A percentile compares a stretch with the other conserved stretches of the same genome.
phyloP scores from a whole-genome alignment of 2,888 invertebrate species.

The Pseudanteris insignis region DNA sequence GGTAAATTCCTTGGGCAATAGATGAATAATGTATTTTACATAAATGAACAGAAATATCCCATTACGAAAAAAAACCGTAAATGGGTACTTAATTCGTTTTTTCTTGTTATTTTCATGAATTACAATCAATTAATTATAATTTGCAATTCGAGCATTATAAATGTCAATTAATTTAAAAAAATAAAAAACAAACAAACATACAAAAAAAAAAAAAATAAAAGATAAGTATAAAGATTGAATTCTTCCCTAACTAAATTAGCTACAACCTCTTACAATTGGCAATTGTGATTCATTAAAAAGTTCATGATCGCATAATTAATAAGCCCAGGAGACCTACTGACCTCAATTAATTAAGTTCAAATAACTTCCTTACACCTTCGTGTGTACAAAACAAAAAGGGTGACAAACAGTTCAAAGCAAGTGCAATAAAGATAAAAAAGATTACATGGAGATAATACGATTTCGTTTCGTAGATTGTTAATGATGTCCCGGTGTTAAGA shows the following conservation, averaged over 20 bases:
- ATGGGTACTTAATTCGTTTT: slow-evolving; percentile 7
- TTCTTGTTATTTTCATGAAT: too few species aligned
- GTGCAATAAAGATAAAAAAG: slow-evolving; percentile 2
- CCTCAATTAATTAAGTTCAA: slow-evolving; percentile 22
- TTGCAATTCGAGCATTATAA: too few species aligned
- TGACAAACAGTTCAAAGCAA: neutral
- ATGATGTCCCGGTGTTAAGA: neutral
- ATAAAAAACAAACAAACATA: too few species aligned
- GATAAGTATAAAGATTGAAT: too few species aligned
- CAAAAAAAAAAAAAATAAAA: too few species aligned
- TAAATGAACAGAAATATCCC: slow-evolving; percentile 17
- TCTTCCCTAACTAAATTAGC: too few species aligned
- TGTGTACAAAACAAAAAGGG: neutral
- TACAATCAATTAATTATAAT: too few species aligned
- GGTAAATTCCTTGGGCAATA: slow-evolving; percentile 1
- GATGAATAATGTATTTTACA: slow-evolving; percentile 18
- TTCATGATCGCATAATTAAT: slow-evolving; percentile 17
- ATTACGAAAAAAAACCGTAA: slow-evolving; percentile 6
- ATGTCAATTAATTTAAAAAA: too few species aligned
- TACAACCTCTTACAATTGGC: too few species aligned
- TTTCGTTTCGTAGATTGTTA: too few species aligned
- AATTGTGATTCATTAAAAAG: slow-evolving; percentile 12
- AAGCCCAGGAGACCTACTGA: slow-evolving; percentile 10
- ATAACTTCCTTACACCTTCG: slow-evolving; percentile 16
- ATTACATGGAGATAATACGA: too few species aligned